These are phyloP conservation scores for Desmodus rotundus DNA, from an alignment of 2,113 vertebrate species.

Conservation along the genomic window DNA sequence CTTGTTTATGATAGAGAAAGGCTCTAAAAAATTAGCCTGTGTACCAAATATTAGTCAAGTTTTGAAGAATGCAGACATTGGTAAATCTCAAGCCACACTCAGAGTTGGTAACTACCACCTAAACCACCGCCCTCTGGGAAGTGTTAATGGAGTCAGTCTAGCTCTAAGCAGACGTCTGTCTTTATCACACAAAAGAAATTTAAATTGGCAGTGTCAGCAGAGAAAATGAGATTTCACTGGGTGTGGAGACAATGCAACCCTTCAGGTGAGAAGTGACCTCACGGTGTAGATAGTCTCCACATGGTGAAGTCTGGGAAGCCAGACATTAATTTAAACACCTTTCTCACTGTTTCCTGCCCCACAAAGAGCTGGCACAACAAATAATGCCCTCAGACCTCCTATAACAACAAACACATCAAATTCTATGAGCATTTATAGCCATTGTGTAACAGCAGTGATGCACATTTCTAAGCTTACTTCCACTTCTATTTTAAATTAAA, in stretches of 20 bases:
- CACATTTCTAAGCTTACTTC: not conserved
- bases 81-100: not conserved
- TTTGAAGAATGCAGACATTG: not conserved
- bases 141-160: not conserved
- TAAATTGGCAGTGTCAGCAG: slow-evolving; percentile 47
- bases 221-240: slow-evolving; percentile 30
- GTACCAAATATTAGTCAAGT: not conserved
- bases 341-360: not conserved
- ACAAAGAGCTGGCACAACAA: not conserved
- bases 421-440: not conserved
- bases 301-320: not conserved
- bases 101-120: not conserved
- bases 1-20: not conserved
- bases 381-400: not conserved
- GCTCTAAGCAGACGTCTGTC: slow-evolving; percentile 38
- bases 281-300: not conserved
- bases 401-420: not conserved
- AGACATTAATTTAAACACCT: not conserved
- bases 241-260: not conserved
- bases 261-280: slow-evolving; percentile 38
- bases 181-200: slow-evolving; percentile 34
- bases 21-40: not conserved
- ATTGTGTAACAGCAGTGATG: not conserved
- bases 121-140: not conserved
- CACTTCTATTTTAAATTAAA: not conserved